Conservation (phyloP, 2,888 invertebrate genomes). For the Stenodera caucasica region DNA sequence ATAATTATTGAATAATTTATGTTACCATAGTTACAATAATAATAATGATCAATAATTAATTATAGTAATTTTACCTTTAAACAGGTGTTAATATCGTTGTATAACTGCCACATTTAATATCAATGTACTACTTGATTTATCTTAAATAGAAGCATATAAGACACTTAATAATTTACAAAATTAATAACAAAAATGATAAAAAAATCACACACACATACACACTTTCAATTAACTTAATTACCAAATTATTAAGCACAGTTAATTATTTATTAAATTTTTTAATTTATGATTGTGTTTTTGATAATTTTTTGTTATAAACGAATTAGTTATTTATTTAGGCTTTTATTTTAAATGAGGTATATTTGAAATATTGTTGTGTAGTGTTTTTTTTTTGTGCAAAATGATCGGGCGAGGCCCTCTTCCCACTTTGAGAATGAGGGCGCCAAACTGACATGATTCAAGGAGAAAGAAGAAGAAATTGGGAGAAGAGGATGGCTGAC, state of each 20-base stretch:
- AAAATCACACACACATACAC: background rate
- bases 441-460: conserved; percentile 44
- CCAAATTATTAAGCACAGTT: too few species aligned
- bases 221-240: too few species aligned
- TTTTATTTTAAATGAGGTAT: background rate
- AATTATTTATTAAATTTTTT: background rate
- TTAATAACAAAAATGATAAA: background rate
- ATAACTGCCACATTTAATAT: background rate
- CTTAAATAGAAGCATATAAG: background rate
- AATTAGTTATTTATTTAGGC: too few species aligned
- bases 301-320: too few species aligned
- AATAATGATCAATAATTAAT: background rate
- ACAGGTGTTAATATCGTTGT: conserved; percentile 7
- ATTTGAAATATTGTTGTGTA: background rate
- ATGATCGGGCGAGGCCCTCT: conserved; percentile 26
- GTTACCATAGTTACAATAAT: too few species aligned
- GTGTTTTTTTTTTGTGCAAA: background rate
- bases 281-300: background rate
- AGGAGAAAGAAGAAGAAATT: conserved; percentile 29
- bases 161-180: background rate
- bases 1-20: too few species aligned
- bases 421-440: conserved; percentile 35
- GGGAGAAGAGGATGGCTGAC: background rate
- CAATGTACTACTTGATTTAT: background rate
- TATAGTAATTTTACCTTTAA: background rate